Conservation (phyloP, 2,888 invertebrate genomes). For the Colletes collaris region DNA sequence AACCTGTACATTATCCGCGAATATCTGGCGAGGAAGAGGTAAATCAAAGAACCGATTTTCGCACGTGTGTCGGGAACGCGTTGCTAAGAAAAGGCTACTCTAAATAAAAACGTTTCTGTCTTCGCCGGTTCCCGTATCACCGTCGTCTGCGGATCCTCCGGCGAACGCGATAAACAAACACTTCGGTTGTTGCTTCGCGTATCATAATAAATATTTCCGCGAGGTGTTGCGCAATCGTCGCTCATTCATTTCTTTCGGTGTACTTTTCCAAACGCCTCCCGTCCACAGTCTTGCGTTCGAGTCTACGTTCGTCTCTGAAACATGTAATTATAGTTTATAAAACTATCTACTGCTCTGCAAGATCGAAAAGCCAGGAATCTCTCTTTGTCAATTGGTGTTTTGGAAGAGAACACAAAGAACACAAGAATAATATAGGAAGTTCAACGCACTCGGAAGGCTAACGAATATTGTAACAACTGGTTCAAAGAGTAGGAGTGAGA, state of each 20-base stretch:
- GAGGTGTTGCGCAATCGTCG: conserved; percentile 38
- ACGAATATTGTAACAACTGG: no score
- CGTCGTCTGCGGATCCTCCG: conserved; percentile 20
- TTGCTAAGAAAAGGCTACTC: conserved; percentile 5
- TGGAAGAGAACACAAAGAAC: no score
- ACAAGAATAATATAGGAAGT: no score
- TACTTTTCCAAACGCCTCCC: conserved; percentile 8
- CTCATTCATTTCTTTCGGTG: conserved; percentile 32
- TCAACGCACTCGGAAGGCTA: no score
- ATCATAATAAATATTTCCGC: conserved; percentile 44
- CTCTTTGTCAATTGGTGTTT: no score
- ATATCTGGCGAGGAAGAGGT: background rate
- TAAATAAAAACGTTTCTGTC: conserved; percentile 10
- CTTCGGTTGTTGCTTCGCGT: conserved; percentile 14
- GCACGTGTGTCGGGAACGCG: background rate
- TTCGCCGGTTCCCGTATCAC: background rate
- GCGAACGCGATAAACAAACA: conserved; percentile 40
- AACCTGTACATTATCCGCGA: background rate
- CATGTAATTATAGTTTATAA: no score
- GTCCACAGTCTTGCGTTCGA: background rate
- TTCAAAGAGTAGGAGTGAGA: no score
- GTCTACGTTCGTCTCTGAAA: no score
- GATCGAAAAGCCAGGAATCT: no score
- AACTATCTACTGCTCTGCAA: no score
- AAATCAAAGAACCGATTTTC: background rate